Conservation (phyloP, 2,113 vertebrate genomes). For the Symphodus melops region DNA sequence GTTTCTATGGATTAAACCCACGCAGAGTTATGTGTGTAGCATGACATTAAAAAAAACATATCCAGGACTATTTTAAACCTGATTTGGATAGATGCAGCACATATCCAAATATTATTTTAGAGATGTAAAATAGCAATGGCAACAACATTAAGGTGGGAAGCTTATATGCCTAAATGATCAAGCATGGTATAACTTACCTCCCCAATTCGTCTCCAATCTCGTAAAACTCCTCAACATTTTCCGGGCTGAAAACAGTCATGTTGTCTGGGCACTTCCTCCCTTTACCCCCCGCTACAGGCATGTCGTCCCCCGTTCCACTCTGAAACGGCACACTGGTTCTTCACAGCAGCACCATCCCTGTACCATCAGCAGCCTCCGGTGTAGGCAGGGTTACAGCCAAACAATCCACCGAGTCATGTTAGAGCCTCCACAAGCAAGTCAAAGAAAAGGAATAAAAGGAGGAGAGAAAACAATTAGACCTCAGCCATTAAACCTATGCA, state of each 20-base stretch:
- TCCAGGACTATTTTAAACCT: not conserved
- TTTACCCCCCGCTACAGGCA: slow-evolving; percentile 45
- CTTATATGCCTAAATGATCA: not conserved
- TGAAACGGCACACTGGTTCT: slow-evolving; percentile 27
- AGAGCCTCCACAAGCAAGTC: slow-evolving; percentile 26
- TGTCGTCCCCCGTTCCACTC: slow-evolving; percentile 33
- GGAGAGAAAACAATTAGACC: not conserved
- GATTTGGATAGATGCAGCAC: not conserved
- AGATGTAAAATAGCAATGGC: not conserved
- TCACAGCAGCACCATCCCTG: slow-evolving; percentile 76
- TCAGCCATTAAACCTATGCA: not conserved
- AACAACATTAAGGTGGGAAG: not conserved
- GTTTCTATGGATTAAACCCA: not conserved
- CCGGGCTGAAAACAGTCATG: slow-evolving; percentile 95
- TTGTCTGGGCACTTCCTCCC: slow-evolving; percentile 75
- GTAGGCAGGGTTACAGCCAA: slow-evolving; percentile 57
- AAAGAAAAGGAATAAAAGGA: not conserved
- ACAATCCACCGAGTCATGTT: slow-evolving; percentile 73
- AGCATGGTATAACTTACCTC: slow-evolving; percentile 83
- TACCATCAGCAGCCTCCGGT: slow-evolving; percentile 77
- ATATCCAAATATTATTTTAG: no score
- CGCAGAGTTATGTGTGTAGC: not conserved
- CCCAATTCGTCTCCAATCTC: slow-evolving; percentile 94
- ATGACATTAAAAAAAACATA: not conserved
- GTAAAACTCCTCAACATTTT: slow-evolving; percentile 95